phyloP scores from a whole-genome alignment of 2,113 vertebrate genomes.

The Onychostruthus taczanowskii region DNA sequence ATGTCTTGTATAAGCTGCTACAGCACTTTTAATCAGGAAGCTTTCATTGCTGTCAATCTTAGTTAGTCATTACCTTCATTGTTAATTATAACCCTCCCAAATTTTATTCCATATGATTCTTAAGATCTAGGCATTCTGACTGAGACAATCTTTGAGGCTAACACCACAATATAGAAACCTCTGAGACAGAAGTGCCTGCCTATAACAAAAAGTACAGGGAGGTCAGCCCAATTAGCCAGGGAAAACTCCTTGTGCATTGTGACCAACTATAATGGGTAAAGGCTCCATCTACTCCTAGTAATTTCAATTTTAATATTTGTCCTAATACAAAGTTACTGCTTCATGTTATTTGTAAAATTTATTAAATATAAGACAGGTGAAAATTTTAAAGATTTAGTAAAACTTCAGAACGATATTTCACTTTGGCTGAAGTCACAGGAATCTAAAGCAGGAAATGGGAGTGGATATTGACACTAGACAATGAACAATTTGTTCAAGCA shows the following conservation, averaged over 20 bases:
- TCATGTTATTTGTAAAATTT: neutral
- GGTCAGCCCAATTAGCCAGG: neutral
- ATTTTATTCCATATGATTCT: neutral
- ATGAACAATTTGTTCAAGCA: neutral
- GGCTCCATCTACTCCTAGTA: neutral
- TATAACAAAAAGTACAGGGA: neutral
- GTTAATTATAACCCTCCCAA: neutral
- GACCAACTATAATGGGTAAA: neutral
- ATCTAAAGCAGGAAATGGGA: neutral
- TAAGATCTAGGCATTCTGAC: neutral
- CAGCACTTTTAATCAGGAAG: neutral
- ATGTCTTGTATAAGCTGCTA: neutral
- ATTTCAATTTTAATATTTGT: neutral
- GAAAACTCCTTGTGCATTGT: accelerated
- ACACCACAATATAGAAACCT: neutral
- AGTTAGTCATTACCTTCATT: neutral
- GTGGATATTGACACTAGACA: neutral
- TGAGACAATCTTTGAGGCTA: neutral
- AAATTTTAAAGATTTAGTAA: neutral
- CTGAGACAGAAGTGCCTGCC: neutral
- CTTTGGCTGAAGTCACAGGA: neutral
- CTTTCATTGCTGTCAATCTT: neutral
- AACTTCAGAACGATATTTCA: neutral
- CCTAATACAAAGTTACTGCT: neutral
- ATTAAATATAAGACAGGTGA: neutral